These are phyloP conservation scores for Aphidoletes aphidimyza DNA, from an alignment of 2,888 invertebrate genomes.

Conservation along the genomic window DNA sequence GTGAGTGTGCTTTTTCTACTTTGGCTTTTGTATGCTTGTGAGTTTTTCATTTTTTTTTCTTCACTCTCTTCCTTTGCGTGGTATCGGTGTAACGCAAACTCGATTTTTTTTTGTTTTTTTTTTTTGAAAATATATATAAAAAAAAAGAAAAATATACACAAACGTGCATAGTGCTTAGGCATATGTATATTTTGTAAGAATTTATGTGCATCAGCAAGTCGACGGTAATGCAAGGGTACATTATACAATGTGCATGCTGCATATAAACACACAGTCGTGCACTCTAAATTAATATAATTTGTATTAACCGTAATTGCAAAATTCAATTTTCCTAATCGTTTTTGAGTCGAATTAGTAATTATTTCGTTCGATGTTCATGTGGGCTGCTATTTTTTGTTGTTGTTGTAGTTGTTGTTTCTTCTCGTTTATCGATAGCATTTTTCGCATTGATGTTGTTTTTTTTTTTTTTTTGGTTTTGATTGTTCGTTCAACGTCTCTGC, in stretches of 20 bases:
- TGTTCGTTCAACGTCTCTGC: background rate
- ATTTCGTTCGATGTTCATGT: conserved; percentile 44
- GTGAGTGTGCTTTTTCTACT: background rate
- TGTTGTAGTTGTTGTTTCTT: no score
- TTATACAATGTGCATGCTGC: conserved; percentile 27
- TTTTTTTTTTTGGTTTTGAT: no score
- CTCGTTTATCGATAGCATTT: background rate
- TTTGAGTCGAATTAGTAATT: conserved; percentile 53
- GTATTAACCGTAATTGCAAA: conserved; percentile 52
- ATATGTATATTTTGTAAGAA: conserved; percentile 22
- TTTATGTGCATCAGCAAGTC: conserved; percentile 33
- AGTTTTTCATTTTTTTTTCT: background rate
- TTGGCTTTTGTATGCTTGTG: background rate
- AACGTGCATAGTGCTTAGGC: background rate
- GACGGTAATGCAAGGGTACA: conserved; percentile 39
- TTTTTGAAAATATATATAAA: no score
- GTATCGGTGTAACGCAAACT: conserved; percentile 24
- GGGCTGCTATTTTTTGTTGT: no score
- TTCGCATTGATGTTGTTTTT: no score
- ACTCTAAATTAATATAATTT: conserved; percentile 53
- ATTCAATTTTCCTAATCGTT: conserved; percentile 54
- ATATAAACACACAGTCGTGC: conserved; percentile 41
- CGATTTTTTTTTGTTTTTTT: conserved; percentile 4
- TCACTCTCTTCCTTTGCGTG: background rate
- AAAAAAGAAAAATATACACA: background rate